Evolutionary conservation across 2,113 vertebrate genomes (phyloP).

Genomic region (Rhinopomastus cyanomelas): DNA sequence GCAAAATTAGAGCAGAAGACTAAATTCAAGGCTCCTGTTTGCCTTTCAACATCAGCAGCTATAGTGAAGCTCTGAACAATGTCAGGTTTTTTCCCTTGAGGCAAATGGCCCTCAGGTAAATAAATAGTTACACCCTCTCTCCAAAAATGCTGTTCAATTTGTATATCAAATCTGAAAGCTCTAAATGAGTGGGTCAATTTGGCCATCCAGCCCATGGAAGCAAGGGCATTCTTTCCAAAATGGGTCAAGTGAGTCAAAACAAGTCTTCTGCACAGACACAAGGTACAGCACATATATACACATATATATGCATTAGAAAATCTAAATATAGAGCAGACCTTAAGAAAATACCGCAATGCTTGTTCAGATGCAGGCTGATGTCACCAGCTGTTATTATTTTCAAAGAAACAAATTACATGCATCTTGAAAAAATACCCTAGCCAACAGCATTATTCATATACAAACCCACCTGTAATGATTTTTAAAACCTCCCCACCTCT

Average conservation of each 20-base stretch:
- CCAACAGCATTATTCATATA: background rate
- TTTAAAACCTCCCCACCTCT: background rate
- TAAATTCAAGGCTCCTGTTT: background rate
- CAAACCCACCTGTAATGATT: background rate
- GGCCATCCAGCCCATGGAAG: background rate
- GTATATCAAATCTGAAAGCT: background rate
- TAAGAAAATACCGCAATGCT: background rate
- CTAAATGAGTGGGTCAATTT: background rate
- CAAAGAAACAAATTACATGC: background rate
- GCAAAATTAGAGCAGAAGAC: background rate
- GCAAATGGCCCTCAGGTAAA: background rate
- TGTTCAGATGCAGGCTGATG: background rate
- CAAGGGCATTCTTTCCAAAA: background rate
- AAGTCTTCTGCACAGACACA: background rate
- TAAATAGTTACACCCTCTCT: background rate
- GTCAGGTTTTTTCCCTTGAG: background rate
- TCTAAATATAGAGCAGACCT: background rate
- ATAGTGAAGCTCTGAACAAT: background rate
- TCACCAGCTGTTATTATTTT: background rate
- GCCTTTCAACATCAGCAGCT: background rate
- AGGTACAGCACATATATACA: accelerated
- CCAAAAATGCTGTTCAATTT: no score
- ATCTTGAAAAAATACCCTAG: background rate
- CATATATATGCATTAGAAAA: no score
- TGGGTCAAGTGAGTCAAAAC: background rate